Evolutionary conservation across 2,113 vertebrate genomes (phyloP), one percentile per base, ranked within the genome.

Genomic region (Heterochromis multidens): DNA sequence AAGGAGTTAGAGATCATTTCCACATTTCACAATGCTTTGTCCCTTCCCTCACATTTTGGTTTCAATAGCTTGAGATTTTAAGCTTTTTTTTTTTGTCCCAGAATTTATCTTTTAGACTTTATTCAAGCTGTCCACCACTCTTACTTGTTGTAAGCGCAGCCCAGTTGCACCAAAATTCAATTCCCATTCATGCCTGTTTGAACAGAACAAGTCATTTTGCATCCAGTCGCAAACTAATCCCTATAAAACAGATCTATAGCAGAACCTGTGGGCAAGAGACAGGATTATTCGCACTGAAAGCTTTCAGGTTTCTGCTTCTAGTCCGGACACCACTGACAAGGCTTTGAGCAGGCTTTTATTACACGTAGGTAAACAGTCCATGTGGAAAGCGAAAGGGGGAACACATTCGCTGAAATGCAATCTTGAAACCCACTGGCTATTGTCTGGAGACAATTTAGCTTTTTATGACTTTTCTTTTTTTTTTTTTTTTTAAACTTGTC

Each of bases 331-430:
- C 19, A 52, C 1, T 52, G 49, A 52, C 19, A 6, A 52, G 19
- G 19, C 16, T 17, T 6, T 6, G 14, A 19, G 46, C 17, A 52
- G 14, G 43, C 43, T 46, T 46, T 46, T 13, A 16, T 49, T 49
- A 4, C 16, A 21, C 40, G 29, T 46, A 37, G 19, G 25, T 19
- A 25, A 72, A 16, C 35, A 40, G 31, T 3, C 63, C 14, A 43
- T 27, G 33, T 11, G 1, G 0, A 70, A 40, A 0, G 0, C 14
- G 52, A 0, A 52, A 31, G 40, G 46, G 17, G 40, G 21, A 74
- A 49, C 46, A 49, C 46, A 17, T 49, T 17, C 6, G 49, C 49
- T 1, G 0, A 74, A 74, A 54, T 54, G 49, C 49, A 52, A 2
- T 52, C 49, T 52, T 52, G 46, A 74, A 74, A 74, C 19, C 43